Conservation (phyloP, 2,888 invertebrate genomes). For the Eristalis arbustorum region DNA sequence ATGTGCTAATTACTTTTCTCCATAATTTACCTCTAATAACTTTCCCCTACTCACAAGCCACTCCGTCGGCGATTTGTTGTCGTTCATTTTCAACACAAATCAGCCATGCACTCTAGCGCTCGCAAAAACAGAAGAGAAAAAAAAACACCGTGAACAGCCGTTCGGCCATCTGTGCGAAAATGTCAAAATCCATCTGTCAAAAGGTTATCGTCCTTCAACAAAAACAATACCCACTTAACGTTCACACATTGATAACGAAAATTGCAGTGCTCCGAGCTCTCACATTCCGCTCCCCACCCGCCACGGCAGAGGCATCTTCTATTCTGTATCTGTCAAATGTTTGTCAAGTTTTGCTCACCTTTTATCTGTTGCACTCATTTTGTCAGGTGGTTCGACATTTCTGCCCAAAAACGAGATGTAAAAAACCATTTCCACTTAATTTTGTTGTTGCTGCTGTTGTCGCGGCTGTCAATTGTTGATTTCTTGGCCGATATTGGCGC, state of each 20-base stretch:
- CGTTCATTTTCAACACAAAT: neutral
- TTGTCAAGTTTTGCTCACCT: constrained; percentile 37
- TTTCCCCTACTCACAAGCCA: neutral
- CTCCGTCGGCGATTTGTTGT: too few species aligned
- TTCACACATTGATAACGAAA: neutral
- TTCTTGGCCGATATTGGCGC: constrained; percentile 6
- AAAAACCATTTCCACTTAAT: constrained; percentile 76
- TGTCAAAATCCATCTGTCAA: neutral
- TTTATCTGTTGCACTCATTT: constrained; percentile 71
- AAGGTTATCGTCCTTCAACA: neutral
- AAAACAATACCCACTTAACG: neutral
- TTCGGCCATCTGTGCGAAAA: too few species aligned
- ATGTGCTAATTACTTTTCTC: neutral
- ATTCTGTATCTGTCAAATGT: neutral
- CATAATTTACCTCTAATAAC: neutral
- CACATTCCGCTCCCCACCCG: neutral
- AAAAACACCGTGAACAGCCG: neutral
- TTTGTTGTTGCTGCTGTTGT: constrained; percentile 28
- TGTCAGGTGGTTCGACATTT: constrained; percentile 78
- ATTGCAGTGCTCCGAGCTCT: too few species aligned
- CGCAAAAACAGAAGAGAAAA: too few species aligned
- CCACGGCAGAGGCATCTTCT: neutral
- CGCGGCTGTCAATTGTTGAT: neutral
- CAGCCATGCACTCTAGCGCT: neutral
- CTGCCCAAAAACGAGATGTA: constrained; percentile 77